Conservation (phyloP, 2,888 invertebrate genomes). For the Megamerina dolium region DNA sequence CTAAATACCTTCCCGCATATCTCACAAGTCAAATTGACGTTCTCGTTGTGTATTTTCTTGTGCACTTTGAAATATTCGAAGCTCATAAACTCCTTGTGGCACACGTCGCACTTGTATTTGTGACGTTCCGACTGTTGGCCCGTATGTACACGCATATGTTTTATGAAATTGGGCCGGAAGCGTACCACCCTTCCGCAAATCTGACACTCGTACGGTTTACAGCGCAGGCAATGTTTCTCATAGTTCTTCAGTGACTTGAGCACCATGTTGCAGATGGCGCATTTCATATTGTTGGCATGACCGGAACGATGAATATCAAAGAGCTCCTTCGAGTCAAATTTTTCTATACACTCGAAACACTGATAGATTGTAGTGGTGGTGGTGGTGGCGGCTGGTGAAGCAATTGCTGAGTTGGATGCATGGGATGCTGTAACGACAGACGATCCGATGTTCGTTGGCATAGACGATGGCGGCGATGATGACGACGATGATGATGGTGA, state of each 20-base stretch:
- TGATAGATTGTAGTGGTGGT: conserved; percentile 34
- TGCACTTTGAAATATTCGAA: conserved; percentile 55
- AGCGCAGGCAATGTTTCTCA: conserved; percentile 48
- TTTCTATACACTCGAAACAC: conserved; percentile 45
- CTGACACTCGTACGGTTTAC: conserved; percentile 49
- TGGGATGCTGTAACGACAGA: conserved; percentile 9
- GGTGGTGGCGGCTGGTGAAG: conserved; percentile 15
- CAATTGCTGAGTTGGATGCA: conserved; percentile 3
- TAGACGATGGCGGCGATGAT: conserved; percentile 5
- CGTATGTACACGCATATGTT: conserved; percentile 49
- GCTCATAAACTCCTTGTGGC: conserved; percentile 55
- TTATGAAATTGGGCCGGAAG: conserved; percentile 49
- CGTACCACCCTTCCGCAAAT: conserved; percentile 48
- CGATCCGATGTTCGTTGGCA: conserved; percentile 10
- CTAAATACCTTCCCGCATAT: conserved; percentile 54
- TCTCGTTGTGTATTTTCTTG: conserved; percentile 55
- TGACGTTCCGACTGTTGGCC: conserved; percentile 48
- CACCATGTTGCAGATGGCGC: conserved; percentile 49
- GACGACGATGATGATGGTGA: conserved; percentile 1
- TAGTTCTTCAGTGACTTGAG: conserved; percentile 48
- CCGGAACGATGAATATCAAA: conserved; percentile 48
- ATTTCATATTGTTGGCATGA: conserved; percentile 49
- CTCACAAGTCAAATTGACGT: conserved; percentile 53
- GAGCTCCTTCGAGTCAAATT: conserved; percentile 45
- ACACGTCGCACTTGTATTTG: conserved; percentile 54